phyloP scores from a whole-genome alignment of 2,113 vertebrate genomes.

The Diadophis punctatus region DNA sequence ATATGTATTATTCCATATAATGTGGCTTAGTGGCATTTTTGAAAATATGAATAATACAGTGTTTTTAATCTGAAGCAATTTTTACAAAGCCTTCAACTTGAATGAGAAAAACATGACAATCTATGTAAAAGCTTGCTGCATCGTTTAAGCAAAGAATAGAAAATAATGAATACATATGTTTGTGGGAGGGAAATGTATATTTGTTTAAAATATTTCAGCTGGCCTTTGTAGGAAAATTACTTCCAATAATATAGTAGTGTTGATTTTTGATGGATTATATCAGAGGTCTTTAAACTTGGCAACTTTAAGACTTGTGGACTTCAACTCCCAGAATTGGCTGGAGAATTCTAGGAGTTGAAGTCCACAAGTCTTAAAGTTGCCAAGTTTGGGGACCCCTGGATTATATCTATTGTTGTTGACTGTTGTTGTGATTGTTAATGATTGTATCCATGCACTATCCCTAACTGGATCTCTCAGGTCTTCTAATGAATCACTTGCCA shows the following conservation, averaged over 20 bases:
- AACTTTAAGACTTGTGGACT: too few relatives aligned
- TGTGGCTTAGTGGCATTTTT: neutral
- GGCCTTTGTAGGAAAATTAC: neutral
- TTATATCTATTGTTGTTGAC: neutral
- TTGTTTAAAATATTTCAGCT: neutral
- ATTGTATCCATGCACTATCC: neutral
- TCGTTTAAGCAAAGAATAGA: neutral
- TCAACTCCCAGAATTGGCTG: too few relatives aligned
- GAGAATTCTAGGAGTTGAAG: too few relatives aligned
- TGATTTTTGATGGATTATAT: neutral
- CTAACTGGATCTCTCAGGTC: neutral
- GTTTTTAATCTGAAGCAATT: neutral
- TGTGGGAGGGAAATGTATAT: neutral
- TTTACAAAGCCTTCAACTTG: neutral
- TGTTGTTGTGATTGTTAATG: neutral
- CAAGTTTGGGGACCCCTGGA: neutral
- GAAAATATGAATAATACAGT: neutral
- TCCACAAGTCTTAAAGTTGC: too few relatives aligned
- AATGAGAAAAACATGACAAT: neutral
- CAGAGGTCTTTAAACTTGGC: too few relatives aligned
- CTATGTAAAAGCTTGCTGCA: neutral
- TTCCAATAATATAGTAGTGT: neutral
- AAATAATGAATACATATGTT: neutral
- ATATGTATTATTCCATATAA: neutral
- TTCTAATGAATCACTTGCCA: neutral